Conservation (phyloP, 2,113 vertebrate species). For the Struthidea cinerea region DNA sequence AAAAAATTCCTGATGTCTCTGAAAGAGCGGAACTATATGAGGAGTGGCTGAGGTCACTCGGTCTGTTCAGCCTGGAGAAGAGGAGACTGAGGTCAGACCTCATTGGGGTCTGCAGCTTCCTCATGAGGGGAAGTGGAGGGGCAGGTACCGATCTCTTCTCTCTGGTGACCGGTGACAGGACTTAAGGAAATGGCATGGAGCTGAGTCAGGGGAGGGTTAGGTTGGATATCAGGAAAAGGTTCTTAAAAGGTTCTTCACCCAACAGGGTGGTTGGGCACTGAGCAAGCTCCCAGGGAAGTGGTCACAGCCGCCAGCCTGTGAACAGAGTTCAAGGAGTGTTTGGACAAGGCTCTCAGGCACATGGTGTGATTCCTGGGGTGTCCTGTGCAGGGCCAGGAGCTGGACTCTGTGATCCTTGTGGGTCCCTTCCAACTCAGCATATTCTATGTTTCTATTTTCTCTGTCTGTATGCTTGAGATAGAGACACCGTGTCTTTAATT, state of each 20-base stretch:
- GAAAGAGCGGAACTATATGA: neutral
- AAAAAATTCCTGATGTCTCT: neutral
- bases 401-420: neutral
- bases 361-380: neutral
- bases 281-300: neutral
- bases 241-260: neutral
- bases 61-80: neutral
- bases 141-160: neutral
- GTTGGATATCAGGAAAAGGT: neutral
- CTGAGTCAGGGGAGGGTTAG: neutral
- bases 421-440: accelerated
- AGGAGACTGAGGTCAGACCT: neutral
- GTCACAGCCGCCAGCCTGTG: neutral
- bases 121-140: neutral
- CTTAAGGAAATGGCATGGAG: neutral
- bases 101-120: neutral
- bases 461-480: neutral
- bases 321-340: neutral
- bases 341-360: neutral
- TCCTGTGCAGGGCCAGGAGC: neutral
- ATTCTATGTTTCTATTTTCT: neutral
- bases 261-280: too few relatives aligned
- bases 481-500: neutral
- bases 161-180: neutral
- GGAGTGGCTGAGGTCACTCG: neutral